phyloP scores from a whole-genome alignment of 2,113 vertebrate species.

The Pipra filicauda region DNA sequence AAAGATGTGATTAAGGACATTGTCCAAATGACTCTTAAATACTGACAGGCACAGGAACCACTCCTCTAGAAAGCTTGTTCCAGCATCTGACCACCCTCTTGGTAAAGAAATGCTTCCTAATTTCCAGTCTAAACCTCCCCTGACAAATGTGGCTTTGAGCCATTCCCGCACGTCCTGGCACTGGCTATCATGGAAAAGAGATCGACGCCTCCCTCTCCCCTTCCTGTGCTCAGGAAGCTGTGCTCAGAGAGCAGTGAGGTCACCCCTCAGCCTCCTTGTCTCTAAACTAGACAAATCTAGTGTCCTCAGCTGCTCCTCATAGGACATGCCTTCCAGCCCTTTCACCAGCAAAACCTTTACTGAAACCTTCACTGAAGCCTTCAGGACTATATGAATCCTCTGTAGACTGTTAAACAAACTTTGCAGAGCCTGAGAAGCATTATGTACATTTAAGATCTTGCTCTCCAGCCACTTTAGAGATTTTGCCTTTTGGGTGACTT shows the following conservation, averaged over 20 bases:
- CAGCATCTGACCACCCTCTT: neutral
- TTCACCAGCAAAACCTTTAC: neutral
- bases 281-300: neutral
- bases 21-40: neutral
- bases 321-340: neutral
- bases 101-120: neutral
- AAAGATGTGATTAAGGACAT: neutral
- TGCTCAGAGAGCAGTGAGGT: neutral
- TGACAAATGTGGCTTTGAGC: fast-evolving
- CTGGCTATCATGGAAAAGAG: neutral
- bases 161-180: fast-evolving
- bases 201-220: neutral
- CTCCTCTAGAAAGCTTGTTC: neutral
- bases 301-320: neutral
- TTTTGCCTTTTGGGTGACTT: neutral
- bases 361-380: neutral
- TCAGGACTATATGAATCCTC: neutral
- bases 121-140: neutral
- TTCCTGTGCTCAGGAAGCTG: neutral
- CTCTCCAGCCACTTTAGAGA: neutral
- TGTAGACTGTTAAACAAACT: neutral
- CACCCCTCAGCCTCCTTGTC: neutral
- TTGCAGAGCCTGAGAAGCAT: neutral
- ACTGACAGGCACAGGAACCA: neutral
- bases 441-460: neutral